These are phyloP conservation scores for Papilio polytes DNA, from an alignment of 1,140 invertebrate genomes.

Conservation along the genomic window DNA sequence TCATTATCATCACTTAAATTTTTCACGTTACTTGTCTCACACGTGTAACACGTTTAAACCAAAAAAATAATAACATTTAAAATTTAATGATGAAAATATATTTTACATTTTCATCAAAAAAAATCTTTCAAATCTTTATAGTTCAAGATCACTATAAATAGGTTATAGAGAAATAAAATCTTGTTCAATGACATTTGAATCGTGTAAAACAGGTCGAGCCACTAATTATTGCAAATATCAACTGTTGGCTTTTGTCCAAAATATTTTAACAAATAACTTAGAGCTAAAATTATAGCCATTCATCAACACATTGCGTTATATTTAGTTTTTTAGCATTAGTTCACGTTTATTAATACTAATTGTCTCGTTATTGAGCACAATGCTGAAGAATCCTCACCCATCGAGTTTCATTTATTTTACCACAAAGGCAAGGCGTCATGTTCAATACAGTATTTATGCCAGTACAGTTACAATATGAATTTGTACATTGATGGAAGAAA, in stretches of 20 bases:
- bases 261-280: conserved; percentile 8
- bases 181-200: conserved; percentile 14
- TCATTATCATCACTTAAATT: too few species aligned
- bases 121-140: neutral
- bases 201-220: neutral
- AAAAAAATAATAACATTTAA: conserved; percentile 11
- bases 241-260: conserved; percentile 7
- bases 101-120: neutral
- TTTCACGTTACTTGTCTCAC: neutral
- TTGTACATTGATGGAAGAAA: neutral
- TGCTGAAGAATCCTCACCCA: too few species aligned
- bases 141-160: neutral
- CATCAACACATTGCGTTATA: neutral
- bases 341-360: neutral
- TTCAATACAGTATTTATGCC: neutral
- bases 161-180: neutral
- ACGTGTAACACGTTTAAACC: neutral
- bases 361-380: neutral
- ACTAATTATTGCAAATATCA: conserved; percentile 7
- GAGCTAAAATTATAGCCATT: neutral
- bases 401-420: too few species aligned
- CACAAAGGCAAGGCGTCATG: neutral
- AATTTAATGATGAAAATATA: neutral
- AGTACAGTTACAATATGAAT: neutral
- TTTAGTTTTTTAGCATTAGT: conserved; percentile 1